A percentile compares a stretch with the other conserved stretches of the same genome.
Conservation (phyloP, 2,797 vertebrate species). For the Crypturellus tataupa region DNA sequence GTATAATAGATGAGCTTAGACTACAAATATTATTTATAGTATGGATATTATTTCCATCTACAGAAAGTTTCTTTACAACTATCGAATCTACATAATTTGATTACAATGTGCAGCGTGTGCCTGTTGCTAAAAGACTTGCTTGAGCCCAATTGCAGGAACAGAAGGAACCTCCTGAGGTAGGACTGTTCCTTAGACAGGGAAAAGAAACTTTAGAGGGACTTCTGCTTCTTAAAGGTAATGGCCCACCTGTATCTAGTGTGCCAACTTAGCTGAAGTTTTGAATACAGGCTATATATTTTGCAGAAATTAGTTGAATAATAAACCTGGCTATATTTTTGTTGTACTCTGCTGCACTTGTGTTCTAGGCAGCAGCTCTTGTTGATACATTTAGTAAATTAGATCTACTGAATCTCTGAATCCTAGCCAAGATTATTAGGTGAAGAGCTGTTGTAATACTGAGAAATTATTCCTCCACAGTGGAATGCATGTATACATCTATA, state of each 20-base stretch:
- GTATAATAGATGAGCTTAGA: not conserved
- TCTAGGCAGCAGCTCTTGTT: not conserved
- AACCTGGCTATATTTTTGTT: conserved; percentile 16
- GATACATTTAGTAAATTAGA: not conserved
- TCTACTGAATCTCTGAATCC: not conserved
- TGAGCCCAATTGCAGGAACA: not conserved
- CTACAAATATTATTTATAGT: not conserved
- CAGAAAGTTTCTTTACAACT: not conserved
- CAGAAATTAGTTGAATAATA: not conserved
- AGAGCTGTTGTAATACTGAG: not conserved
- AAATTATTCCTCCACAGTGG: not conserved
- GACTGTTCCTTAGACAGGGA: not conserved
- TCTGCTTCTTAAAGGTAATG: not conserved
- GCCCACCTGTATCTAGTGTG: not conserved
- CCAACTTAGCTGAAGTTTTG: not conserved
- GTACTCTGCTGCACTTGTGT: conserved; percentile 1
- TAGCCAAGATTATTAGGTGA: conserved; percentile 13
- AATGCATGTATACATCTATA: not conserved
- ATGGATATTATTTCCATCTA: not conserved
- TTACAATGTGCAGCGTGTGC: not conserved
- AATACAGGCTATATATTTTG: not conserved
- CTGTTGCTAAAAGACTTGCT: not conserved
- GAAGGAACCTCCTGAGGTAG: not conserved
- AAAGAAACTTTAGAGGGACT: not conserved
- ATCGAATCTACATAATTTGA: not conserved